Conservation (phyloP, 2,113 vertebrate species). For the Nothoprocta perdicaria region DNA sequence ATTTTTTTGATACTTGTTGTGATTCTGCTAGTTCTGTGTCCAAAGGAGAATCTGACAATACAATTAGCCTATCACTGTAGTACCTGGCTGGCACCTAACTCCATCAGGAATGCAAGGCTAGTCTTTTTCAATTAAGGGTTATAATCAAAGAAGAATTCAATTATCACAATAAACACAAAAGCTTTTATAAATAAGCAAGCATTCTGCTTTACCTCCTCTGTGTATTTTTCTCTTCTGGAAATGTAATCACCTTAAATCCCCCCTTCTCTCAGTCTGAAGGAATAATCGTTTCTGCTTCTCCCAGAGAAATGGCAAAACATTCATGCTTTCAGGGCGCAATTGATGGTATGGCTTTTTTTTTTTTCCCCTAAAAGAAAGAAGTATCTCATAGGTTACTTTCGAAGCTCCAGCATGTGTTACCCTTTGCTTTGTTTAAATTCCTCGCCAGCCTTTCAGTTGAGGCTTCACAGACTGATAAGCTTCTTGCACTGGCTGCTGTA, state of each 20-base stretch:
- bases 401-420: not conserved
- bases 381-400: not conserved
- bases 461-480: not conserved
- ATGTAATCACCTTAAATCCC: not conserved
- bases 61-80: conserved; percentile 24
- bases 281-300: not conserved
- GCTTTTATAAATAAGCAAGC: not conserved
- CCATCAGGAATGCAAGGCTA: not conserved
- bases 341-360: not conserved
- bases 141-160: conserved; percentile 15
- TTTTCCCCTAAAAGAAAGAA: not conserved
- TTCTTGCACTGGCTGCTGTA: not conserved
- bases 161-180: conserved; percentile 14
- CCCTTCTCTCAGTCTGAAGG: not conserved
- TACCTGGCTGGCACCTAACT: not conserved
- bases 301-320: not conserved
- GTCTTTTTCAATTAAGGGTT: not conserved
- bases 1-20: not conserved
- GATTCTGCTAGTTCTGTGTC: not conserved
- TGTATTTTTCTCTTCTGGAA: not conserved
- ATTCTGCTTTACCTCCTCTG: not conserved
- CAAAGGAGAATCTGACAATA: not conserved
- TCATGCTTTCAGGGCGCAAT: not conserved
- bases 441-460: not conserved
- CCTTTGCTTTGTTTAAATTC: not conserved